Evolutionary conservation across 2,888 invertebrate species (phyloP), one percentile per base, ranked within the genome.

Genomic region (Agrochola lychnidis): DNA sequence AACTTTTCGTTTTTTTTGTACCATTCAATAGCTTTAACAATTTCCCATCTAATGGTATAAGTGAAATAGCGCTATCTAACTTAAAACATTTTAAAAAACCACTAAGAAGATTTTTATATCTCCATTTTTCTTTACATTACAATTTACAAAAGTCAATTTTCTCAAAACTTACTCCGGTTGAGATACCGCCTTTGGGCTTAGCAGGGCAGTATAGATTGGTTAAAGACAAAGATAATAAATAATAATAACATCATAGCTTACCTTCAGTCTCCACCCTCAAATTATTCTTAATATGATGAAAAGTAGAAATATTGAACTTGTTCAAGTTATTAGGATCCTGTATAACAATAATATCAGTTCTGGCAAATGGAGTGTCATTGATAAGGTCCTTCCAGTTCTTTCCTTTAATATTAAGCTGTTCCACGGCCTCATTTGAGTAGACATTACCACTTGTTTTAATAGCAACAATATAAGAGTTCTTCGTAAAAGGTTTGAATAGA

Each of bases 301-400:
- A 99, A 42, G 97, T 97, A 0, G 99, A 98, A 84, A 99, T 98
- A 96, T 99, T 99, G 93, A 99, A 99, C 94, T 99, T 99, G 56
- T 97, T 97, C 82, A 99, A 97, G 94, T 99, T 97, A 73, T 97
- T 98, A 0, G 99, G 99, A 95, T 99, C 98, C 91, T 99, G 99
- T 88, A 99, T 97, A 0, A 98, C 98, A 76, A 99, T 99, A 14
- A 99, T 98, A 92, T 99, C 99, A 90, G 97, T 98, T 83, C 99
- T 97, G 22, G 97, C 97, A 93, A 99, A 99, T 0, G 99, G 98
- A 84, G 98, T 97, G 93, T 99, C 99, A 85, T 97, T 98, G 19
- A 99, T 96, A 57, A 99, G 97, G 96, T 99, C 99, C 91, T 98
- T 99, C 98, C 98, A 99, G 92, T 99, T 99, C 88, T 98, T 98